Conservation (phyloP, 2,113 vertebrate genomes). For the Nerophis lumbriciformis region DNA sequence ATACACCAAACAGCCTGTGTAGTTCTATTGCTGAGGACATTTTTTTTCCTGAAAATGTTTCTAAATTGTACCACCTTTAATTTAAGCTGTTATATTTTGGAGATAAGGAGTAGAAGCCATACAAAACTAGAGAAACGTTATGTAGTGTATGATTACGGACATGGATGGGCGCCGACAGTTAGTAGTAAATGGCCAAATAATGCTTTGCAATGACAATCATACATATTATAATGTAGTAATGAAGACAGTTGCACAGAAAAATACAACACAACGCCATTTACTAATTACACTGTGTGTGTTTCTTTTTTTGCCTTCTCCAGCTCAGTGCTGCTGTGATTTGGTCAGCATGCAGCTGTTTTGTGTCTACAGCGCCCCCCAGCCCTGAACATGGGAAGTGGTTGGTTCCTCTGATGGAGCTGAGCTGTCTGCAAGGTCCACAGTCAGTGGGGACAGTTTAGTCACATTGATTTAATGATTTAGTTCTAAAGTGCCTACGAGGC, state of each 20-base stretch:
- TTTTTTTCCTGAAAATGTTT: no score
- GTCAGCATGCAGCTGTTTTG: slow-evolving; percentile 42
- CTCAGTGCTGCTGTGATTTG: slow-evolving; percentile 43
- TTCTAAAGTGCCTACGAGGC: slow-evolving; percentile 49
- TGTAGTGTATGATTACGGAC: neutral
- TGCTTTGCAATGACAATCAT: no score
- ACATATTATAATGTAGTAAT: no score
- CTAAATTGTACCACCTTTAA: no score
- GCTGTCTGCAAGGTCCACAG: slow-evolving; percentile 18
- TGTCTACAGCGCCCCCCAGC: slow-evolving; percentile 24
- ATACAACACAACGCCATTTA: slow-evolving; percentile 2
- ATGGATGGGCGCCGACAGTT: neutral
- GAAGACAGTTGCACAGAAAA: neutral
- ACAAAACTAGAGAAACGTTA: no score
- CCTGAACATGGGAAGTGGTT: slow-evolving; percentile 20
- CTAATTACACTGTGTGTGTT: neutral
- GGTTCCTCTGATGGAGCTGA: slow-evolving; percentile 11
- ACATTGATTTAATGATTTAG: neutral
- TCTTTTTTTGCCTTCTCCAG: slow-evolving; percentile 43
- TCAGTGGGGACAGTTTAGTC: slow-evolving; percentile 10
- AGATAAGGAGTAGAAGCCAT: no score
- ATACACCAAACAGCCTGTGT: no score
- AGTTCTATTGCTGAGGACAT: no score
- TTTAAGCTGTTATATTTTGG: no score
- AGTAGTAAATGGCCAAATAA: neutral